phyloP scores from a whole-genome alignment of 1,140 invertebrate species.

The Zelostemma sp. region DNA sequence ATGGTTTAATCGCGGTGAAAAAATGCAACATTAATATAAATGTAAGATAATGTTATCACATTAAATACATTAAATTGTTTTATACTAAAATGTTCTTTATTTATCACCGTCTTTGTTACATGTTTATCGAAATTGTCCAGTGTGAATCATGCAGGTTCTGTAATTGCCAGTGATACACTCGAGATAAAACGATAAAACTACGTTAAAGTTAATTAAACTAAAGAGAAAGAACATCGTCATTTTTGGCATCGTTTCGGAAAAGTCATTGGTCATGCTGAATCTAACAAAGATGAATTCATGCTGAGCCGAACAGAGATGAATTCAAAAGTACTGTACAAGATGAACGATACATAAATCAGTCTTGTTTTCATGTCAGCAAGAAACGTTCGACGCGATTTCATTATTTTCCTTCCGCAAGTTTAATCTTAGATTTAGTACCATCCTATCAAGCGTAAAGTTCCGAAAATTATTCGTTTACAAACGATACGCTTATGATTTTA shows the following conservation, averaged over 20 bases:
- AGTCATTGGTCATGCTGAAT: background rate
- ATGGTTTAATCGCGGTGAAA: no score
- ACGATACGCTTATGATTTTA: no score
- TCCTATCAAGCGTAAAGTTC: no score
- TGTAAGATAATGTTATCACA: no score
- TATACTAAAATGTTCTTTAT: background rate
- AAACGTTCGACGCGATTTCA: constrained; percentile 17
- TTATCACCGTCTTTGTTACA: background rate
- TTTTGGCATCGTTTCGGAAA: constrained; percentile 10
- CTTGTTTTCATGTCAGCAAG: constrained; percentile 21
- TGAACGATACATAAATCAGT: constrained; percentile 22
- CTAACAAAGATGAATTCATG: background rate
- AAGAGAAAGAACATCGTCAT: background rate
- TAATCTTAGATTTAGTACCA: constrained; percentile 8
- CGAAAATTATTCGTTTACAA: no score
- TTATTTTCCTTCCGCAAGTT: constrained; percentile 15
- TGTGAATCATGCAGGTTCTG: background rate
- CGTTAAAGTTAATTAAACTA: constrained; percentile 1
- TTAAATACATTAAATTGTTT: background rate
- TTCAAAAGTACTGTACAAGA: constrained; percentile 17
- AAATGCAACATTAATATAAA: no score
- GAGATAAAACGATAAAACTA: background rate
- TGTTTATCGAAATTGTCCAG: background rate
- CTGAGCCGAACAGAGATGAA: background rate
- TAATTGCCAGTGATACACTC: background rate